A percentile compares a stretch with the other conserved stretches of the same genome.
Conservation (phyloP, 2,888 invertebrate species). For the Pantelozetes paolii region DNA sequence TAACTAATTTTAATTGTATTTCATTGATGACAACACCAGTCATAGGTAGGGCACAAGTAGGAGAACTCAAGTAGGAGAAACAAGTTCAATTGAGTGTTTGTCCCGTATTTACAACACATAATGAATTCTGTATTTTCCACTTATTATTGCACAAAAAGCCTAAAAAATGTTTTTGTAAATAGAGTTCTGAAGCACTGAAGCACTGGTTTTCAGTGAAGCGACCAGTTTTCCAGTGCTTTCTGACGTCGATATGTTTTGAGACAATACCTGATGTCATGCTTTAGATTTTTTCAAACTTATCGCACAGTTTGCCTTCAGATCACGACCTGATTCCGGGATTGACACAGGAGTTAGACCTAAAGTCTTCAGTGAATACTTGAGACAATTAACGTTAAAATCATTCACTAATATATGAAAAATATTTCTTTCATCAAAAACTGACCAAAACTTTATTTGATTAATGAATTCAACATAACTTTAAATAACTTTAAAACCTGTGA, state of each 20-base stretch:
- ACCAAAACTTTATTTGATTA: background rate
- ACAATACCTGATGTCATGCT: constrained; percentile 25
- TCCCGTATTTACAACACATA: background rate
- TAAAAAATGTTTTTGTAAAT: background rate
- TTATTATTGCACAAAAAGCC: constrained; percentile 4
- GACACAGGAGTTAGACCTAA: background rate
- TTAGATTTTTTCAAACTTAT: background rate
- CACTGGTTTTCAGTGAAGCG: constrained; percentile 24
- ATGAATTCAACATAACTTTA: too few relatives aligned
- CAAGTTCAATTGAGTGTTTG: constrained; percentile 6
- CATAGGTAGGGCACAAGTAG: constrained; percentile 6
- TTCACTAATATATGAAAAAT: background rate
- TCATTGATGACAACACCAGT: too few relatives aligned
- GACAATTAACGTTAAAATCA: background rate
- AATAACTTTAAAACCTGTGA: background rate
- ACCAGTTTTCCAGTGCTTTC: constrained; percentile 21
- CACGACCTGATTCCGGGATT: constrained; percentile 10
- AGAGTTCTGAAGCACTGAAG: background rate
- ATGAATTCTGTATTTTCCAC: constrained; percentile 3
- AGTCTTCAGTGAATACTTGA: background rate
- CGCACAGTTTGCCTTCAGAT: background rate
- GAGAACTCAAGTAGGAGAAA: constrained; percentile 13
- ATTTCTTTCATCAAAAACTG: background rate
- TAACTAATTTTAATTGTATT: too few relatives aligned
- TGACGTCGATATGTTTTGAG: constrained; percentile 8